These are phyloP conservation scores for Pangasius sanitwongsei DNA, from an alignment of 2,797 vertebrate genomes.

Conservation along the genomic window DNA sequence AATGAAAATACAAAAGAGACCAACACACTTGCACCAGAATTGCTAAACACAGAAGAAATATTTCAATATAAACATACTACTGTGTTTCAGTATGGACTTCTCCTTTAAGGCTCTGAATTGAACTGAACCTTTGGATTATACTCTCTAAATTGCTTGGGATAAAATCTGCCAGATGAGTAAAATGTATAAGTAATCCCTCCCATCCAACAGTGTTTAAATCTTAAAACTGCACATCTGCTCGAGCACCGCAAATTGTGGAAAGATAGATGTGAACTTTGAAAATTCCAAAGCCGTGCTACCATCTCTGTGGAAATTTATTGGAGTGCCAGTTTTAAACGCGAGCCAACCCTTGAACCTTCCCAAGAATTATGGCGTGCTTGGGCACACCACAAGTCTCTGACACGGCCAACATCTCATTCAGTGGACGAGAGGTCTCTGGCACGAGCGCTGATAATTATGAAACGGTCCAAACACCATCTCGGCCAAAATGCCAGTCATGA, in stretches of 20 bases:
- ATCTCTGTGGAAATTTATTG: constrained; percentile 51
- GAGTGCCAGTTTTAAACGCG: constrained; percentile 51
- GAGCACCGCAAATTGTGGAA: constrained; percentile 19
- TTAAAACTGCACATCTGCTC: constrained; percentile 31
- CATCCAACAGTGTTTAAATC: not conserved
- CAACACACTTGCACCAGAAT: not conserved
- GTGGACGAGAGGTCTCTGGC: constrained; percentile 41
- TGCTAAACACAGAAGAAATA: not conserved
- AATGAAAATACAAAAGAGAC: no score
- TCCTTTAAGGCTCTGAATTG: not conserved
- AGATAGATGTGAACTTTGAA: constrained; percentile 30
- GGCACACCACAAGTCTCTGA: constrained; percentile 51
- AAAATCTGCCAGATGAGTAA: constrained; percentile 3
- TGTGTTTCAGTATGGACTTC: not conserved
- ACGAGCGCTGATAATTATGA: constrained; percentile 26
- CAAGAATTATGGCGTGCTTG: constrained; percentile 53
- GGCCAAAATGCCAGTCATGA: constrained; percentile 38
- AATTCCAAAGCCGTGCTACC: constrained; percentile 11
- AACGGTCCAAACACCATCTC: constrained; percentile 27
- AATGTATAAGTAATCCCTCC: not conserved
- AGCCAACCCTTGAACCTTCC: constrained; percentile 57
- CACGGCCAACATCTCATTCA: constrained; percentile 48
- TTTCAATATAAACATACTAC: not conserved
- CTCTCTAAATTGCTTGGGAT: not conserved
- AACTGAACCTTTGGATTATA: not conserved